These are phyloP conservation scores for Myopa testacea DNA, from an alignment of 2,888 invertebrate genomes.

Conservation along the genomic window DNA sequence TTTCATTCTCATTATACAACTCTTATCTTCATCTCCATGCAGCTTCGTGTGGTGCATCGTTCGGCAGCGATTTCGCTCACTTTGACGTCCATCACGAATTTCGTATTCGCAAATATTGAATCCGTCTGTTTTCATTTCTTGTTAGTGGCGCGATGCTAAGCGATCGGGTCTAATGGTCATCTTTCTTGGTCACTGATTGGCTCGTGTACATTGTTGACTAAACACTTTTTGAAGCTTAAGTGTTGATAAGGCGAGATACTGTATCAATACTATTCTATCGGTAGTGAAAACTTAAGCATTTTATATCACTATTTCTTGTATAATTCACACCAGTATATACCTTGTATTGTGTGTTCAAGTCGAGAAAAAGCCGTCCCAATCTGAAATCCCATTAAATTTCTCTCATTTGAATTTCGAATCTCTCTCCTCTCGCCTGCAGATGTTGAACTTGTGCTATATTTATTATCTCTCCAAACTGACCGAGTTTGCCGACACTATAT, in stretches of 20 bases:
- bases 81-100: not conserved
- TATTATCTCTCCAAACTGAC: constrained; percentile 92
- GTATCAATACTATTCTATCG: too few species aligned
- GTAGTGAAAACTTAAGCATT: not conserved
- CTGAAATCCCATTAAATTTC: too few species aligned
- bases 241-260: not conserved
- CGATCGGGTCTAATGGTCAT: constrained; percentile 41
- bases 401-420: not conserved
- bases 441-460: constrained; percentile 76
- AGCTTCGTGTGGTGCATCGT: not conserved
- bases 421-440: constrained; percentile 53
- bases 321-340: not conserved
- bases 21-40: not conserved
- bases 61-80: not conserved
- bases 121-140: constrained; percentile 8
- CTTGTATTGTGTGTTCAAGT: not conserved
- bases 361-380: too few species aligned
- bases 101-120: not conserved
- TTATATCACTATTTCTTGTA: too few species aligned
- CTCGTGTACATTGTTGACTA: constrained; percentile 2
- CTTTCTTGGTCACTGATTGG: constrained; percentile 41
- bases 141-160: constrained; percentile 8
- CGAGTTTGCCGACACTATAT: constrained; percentile 91
- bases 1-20: too few species aligned
- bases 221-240: constrained; percentile 20